Base-by-base conservation (phyloP, 1,140 invertebrate genomes). In the Ceratitis capitata region DNA sequence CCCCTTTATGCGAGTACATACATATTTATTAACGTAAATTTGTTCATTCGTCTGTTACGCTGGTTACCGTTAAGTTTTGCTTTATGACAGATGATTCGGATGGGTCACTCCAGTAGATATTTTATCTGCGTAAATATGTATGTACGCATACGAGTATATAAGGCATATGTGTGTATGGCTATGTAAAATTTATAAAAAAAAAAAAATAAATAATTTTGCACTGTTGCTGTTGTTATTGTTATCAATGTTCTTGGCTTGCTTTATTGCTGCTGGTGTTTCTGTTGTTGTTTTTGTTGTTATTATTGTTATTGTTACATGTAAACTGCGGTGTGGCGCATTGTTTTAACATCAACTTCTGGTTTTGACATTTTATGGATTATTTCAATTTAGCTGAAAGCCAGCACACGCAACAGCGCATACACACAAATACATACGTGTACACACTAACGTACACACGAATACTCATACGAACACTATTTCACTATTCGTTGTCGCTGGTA, bases 341-440 rank as follows among this genome's bases (percentile, higher is more conserved):
- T 51, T 47, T 82, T 26, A 47, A 82, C 78, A 14, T 82, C 78
- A 51, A 82, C 42, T 84, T 84, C 49, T 84, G 56, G 29, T 56
- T 61, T 84, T 84, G 83, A 84, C 83, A 49, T 84, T 84, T 84
- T 84, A 84, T 84, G 83, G 83, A 84, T 84, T 84, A 84, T 84
- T 42, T 84, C 83, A 84, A 84, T 84, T 84, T 84, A 84, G 83
- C 26, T 84, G 83, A 84, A 84, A 84, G 35, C 83, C 83, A 58
- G 56, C 39, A 64, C 29, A 84, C 23, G n/a, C 23, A 29, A 56
- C 45, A 56, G 14, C n/a, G 47, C 32, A 39, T 4, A 56, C 9
- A 26, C 10, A 61, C 56, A 61, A n/a, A 32, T 12, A 32, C 26
- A 0, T 26, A 16, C 29, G 29, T 12, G 3, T 12, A 53, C n/a